Base-by-base conservation (phyloP, 1,140 invertebrate species). In the Calosoma granatense region DNA sequence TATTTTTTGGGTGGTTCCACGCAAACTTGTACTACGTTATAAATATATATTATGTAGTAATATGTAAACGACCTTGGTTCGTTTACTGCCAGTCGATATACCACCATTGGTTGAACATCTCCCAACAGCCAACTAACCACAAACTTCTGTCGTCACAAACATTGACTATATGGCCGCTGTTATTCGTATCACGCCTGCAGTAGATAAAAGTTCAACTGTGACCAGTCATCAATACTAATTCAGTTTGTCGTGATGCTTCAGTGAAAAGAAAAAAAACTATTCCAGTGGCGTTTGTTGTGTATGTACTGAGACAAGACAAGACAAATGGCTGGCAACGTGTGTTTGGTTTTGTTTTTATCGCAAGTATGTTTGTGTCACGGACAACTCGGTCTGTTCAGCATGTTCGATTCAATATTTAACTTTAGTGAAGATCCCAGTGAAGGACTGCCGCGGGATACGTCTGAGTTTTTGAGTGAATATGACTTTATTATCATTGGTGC, bases 401-500 rank as follows among this genome's bases (percentile, higher is more conserved):
- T 47, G 4, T 47, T 47, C 41, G 17, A 47, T 47, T 47, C 6
- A 4, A 47, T 47, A 12, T 47, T 47, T 4, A 47, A 47, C 15
- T 12, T 17, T 11, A 3, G 3, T 47, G 15, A 3, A 47, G 41
- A 47, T 17, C 17, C 41, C n/a, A 47, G 20, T 11, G 57, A 54
- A 26, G 41, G 41, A 2, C 23, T 58, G 15, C 19, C 30, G 15
- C 20, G 23, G 2, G 41, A 54, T 14, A 36, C 21, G 23, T 47
- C 14, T 19, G 47, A 47, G 19, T 43, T 51, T 19, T 20, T 3
- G 4, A 23, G n/a, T 11, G 26, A 54, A 51, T 30, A 26, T 19
- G 57, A 26, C 15, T 55, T 39, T 26, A 26, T 30, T 20, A 14
- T 39, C 22, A 54, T 54, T 20, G 53, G 53, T 26, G 22, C 53